phyloP scores from a whole-genome alignment of 1,140 invertebrate genomes.

The Rhagoletis pomonella region DNA sequence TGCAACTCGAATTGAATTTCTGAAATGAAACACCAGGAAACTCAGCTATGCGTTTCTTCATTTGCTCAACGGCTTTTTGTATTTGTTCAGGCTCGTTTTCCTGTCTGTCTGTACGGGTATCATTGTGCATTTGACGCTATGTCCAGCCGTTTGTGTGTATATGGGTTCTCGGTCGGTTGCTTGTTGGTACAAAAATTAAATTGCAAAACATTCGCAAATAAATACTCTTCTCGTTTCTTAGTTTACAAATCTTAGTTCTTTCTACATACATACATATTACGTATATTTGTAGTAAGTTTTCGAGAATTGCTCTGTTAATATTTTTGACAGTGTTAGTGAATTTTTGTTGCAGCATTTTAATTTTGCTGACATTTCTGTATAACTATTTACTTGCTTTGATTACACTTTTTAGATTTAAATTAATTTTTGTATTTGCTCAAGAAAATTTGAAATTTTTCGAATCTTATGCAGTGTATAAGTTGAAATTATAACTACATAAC shows the following conservation, averaged over 20 bases:
- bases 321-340: not conserved
- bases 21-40: slow-evolving; percentile 34
- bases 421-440: slow-evolving; percentile 29
- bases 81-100: slow-evolving; percentile 40
- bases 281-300: slow-evolving; percentile 1
- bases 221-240: slow-evolving; percentile 23
- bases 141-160: not conserved
- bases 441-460: slow-evolving; percentile 6
- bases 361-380: slow-evolving; percentile 18
- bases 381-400: slow-evolving; percentile 7
- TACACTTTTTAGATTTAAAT: slow-evolving; percentile 13
- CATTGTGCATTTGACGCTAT: not conserved
- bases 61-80: slow-evolving; percentile 25
- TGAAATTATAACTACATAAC: not conserved
- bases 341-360: slow-evolving; percentile 45
- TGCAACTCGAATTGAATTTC: slow-evolving; percentile 44
- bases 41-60: slow-evolving; percentile 16
- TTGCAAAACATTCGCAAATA: slow-evolving; percentile 50
- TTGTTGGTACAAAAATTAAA: slow-evolving; percentile 48
- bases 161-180: not conserved
- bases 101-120: not conserved
- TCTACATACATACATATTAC: not conserved
- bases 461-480: slow-evolving; percentile 8
- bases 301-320: slow-evolving; percentile 38
- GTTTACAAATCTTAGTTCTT: slow-evolving; percentile 20